phyloP scores from a whole-genome alignment of 2,888 invertebrate genomes.

The Acanthosepion lycidas region DNA sequence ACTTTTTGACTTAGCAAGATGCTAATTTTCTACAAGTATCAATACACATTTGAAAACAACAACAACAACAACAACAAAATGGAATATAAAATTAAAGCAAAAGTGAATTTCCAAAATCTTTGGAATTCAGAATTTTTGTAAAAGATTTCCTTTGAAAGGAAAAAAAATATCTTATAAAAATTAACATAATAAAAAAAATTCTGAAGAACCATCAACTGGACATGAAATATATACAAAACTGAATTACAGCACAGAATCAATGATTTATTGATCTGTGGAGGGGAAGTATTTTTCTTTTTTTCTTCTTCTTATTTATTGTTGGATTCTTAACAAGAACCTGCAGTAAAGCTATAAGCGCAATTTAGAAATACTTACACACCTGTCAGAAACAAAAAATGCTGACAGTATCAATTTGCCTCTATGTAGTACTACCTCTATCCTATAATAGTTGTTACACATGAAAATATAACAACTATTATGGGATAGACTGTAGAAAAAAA shows the following conservation, averaged over 20 bases:
- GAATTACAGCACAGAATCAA: too few relatives aligned
- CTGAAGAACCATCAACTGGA: too few relatives aligned
- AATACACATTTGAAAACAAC: too few relatives aligned
- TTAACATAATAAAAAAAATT: too few relatives aligned
- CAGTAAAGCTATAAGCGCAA: neutral
- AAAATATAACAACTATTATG: neutral
- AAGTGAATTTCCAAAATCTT: neutral
- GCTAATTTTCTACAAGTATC: neutral
- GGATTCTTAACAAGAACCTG: neutral
- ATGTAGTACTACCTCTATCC: too few relatives aligned
- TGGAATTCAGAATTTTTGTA: neutral
- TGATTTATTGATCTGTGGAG: too few relatives aligned
- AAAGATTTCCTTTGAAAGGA: neutral
- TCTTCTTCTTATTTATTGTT: neutral
- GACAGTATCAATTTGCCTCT: neutral
- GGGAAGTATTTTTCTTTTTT: neutral
- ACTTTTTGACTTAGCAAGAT: neutral
- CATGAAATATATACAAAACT: too few relatives aligned
- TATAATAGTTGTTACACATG: too few relatives aligned
- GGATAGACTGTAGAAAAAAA: too few relatives aligned
- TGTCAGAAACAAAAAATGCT: neutral
- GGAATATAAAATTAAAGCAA: neutral
- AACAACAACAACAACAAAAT: too few relatives aligned
- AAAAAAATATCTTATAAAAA: neutral
- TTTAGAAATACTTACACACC: neutral